These are phyloP conservation scores for Myocastor coypus DNA, from an alignment of 2,113 vertebrate genomes.

Conservation along the genomic window DNA sequence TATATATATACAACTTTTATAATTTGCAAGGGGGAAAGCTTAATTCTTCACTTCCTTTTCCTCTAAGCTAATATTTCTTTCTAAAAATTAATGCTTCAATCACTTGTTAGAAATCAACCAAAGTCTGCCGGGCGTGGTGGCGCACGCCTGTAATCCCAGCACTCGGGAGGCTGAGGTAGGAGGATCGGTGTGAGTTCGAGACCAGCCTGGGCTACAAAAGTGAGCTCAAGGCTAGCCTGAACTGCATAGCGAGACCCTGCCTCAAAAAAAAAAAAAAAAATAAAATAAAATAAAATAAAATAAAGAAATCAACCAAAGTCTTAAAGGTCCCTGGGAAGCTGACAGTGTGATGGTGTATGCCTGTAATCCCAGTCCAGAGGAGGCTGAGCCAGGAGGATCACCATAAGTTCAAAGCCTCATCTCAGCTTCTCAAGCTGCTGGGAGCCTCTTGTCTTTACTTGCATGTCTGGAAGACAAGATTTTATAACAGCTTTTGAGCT, in stretches of 20 bases:
- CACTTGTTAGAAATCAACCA: slow-evolving; percentile 37
- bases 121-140: no score
- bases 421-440: background rate
- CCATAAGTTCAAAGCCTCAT: background rate
- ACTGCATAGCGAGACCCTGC: no score
- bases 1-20: background rate
- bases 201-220: no score
- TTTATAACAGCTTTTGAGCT: background rate
- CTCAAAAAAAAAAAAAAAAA: no score
- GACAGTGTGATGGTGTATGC: background rate
- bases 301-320: no score
- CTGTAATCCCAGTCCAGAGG: background rate
- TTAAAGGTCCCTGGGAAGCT: background rate
- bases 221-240: no score
- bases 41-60: background rate
- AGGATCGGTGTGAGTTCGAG: no score
- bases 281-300: no score
- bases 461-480: background rate
- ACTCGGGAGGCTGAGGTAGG: no score
- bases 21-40: background rate
- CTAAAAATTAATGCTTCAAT: background rate
- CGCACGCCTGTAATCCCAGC: no score
- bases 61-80: background rate
- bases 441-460: background rate
- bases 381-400: background rate